phyloP scores from a whole-genome alignment of 2,113 vertebrate genomes.

The Albula goreensis region DNA sequence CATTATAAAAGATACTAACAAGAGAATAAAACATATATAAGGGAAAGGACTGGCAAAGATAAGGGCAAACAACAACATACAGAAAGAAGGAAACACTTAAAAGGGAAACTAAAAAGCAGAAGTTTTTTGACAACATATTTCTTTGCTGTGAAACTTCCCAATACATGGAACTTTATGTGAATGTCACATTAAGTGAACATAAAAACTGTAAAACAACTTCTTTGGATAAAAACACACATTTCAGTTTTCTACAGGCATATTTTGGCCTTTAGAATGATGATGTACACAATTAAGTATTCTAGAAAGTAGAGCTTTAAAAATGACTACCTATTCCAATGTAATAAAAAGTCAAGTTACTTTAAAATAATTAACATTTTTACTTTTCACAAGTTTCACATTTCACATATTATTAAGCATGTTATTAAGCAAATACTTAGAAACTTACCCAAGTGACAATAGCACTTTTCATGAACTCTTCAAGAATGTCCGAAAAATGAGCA shows the following conservation, averaged over 20 bases:
- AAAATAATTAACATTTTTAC: background rate
- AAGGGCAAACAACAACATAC: conserved; percentile 4
- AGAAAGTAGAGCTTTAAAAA: no score
- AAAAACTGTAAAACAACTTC: background rate
- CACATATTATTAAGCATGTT: background rate
- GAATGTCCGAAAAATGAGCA: conserved; percentile 59
- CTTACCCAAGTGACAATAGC: conserved; percentile 77
- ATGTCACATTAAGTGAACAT: conserved; percentile 23
- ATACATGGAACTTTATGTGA: conserved; percentile 22
- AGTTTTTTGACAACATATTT: background rate
- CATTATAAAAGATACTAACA: background rate
- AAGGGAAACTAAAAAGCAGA: conserved; percentile 48
- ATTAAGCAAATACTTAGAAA: conserved; percentile 24
- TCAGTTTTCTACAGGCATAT: background rate
- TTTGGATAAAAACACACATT: background rate
- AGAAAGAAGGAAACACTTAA: conserved; percentile 14
- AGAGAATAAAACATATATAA: background rate
- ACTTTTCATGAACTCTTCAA: conserved; percentile 75
- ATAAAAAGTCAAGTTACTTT: no score
- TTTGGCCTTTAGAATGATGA: background rate
- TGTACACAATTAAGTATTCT: no score
- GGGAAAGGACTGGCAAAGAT: background rate
- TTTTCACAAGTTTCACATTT: background rate
- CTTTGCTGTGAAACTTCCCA: background rate
- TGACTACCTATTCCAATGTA: background rate